Evolutionary conservation across 2,888 invertebrate species (phyloP).

Genomic region (Clitarchus hookeri): DNA sequence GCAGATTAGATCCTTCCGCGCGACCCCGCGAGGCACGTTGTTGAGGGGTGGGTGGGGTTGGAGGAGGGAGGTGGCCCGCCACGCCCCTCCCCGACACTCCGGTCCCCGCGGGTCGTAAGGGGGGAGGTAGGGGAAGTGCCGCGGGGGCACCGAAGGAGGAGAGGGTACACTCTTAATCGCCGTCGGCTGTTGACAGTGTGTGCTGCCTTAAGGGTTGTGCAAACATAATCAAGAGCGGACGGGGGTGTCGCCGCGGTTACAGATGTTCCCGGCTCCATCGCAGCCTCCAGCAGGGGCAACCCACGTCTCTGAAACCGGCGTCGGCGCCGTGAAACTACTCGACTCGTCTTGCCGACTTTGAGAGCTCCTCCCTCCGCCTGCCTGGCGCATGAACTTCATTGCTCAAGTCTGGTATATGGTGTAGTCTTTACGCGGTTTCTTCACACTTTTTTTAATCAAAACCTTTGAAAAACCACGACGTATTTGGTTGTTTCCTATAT

Average conservation of each 20-base stretch:
- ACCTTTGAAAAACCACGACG: no score
- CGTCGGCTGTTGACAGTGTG: neutral
- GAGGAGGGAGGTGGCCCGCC: neutral
- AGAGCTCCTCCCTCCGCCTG: no score
- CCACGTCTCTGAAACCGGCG: no score
- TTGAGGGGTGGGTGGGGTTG: neutral
- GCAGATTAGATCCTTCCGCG: neutral
- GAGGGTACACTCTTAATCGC: slow-evolving; percentile 5
- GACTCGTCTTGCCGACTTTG: no score
- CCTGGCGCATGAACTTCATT: no score
- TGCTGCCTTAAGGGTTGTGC: slow-evolving; percentile 10
- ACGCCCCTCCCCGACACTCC: neutral
- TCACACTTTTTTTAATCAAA: no score
- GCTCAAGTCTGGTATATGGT: no score
- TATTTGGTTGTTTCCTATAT: no score
- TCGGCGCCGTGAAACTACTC: no score
- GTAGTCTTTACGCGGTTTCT: no score
- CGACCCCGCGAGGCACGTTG: neutral
- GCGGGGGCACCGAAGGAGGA: neutral
- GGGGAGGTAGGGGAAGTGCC: neutral
- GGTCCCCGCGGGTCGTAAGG: neutral
- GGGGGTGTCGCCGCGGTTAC: neutral
- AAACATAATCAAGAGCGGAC: slow-evolving; percentile 10
- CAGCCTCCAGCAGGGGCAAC: neutral
- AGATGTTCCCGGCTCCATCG: slow-evolving; percentile 1